Evolutionary conservation across 2,113 vertebrate genomes (phyloP), one percentile per base, ranked within the genome.

Genomic region (Psittacara wagleri): DNA sequence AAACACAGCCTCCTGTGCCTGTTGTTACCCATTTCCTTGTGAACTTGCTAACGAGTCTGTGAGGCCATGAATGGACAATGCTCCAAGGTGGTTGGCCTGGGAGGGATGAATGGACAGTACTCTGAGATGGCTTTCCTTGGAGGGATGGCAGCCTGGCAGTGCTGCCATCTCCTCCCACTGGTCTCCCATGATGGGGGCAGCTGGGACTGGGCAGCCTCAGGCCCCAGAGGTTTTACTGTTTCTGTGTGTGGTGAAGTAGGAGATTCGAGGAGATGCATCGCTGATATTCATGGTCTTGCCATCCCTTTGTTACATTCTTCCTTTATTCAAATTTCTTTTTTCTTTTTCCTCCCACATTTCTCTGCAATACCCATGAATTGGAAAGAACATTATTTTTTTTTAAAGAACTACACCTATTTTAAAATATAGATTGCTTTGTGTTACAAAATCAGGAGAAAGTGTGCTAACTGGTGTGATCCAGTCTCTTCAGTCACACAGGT

Each of bases 301-400:
- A 4, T 72, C 41, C 98, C 98, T 98, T 98, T 96, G 97, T 98
- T 52, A 98, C 95, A 93, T 98, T 99, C 92, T 98, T 98, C 98
- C 98, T 99, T 98, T 12, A 98, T 98, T 98, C 97, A 98, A 1
- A 98, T 99, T 83, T 97, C 98, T 61, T 97, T 98, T 98, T 96
- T 97, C 98, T 99, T 99, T 97, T 94, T 98, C 98, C 67, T 98
- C 97, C 63, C 98, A 98, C 89, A 98, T 99, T 68, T 98, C 98
- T 98, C 98, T 99, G 91, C 98, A 98, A 91, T 98, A 98, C 23
- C 98, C 97, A 35, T 97, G 98, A 55, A 97, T 97, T 94, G 99
- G 99, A 93, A 99, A 7, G 29, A 72, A 68, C 11, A 6, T 35
- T 66, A 31, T 48, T 51, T 5, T 64, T 64, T 77, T 52, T 72